Evolutionary conservation across 2,797 vertebrate genomes (phyloP).

Genomic region (Columba guinea): DNA sequence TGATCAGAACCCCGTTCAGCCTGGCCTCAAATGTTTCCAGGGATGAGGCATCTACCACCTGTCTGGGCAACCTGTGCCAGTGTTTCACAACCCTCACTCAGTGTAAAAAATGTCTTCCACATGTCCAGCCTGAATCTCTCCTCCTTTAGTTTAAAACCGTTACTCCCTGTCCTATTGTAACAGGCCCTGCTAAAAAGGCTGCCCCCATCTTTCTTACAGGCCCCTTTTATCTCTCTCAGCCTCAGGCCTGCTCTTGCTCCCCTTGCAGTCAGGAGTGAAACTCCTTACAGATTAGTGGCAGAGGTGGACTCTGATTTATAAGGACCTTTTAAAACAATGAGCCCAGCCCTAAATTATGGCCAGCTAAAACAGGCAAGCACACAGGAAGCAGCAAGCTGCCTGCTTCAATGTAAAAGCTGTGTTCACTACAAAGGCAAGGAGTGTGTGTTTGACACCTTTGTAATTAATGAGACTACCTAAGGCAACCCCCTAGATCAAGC

Average conservation of each 20-base stretch:
- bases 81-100: too few species aligned
- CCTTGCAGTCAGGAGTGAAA: neutral
- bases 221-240: neutral
- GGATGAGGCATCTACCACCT: too few species aligned
- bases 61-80: too few species aligned
- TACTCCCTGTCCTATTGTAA: too few species aligned
- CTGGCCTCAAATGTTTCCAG: too few species aligned
- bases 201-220: too few species aligned
- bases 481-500: neutral
- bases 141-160: too few species aligned
- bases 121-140: too few species aligned
- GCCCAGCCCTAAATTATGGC: neutral
- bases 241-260: neutral
- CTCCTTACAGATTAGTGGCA: neutral
- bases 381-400: neutral
- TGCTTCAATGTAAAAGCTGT: neutral
- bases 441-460: neutral
- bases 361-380: neutral
- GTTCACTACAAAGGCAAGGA: neutral
- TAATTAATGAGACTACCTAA: neutral
- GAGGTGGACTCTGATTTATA: neutral
- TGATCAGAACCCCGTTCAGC: too few species aligned
- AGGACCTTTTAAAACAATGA: neutral
- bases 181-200: too few species aligned
- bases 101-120: too few species aligned